Conservation (phyloP, 2,888 invertebrate species). For the Oscheius sp. region DNA sequence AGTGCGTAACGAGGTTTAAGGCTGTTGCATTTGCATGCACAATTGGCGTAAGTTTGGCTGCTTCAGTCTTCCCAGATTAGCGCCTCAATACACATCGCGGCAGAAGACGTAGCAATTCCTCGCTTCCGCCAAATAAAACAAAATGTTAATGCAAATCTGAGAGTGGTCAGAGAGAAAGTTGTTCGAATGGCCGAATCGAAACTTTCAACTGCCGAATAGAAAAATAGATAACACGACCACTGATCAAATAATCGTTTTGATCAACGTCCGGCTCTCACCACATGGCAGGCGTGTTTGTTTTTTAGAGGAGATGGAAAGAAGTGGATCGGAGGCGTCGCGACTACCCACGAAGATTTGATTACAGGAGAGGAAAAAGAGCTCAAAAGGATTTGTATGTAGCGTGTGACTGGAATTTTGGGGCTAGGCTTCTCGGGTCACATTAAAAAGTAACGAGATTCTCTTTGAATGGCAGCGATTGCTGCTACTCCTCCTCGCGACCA, state of each 20-base stretch:
- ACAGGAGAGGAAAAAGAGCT: not conserved
- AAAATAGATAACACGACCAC: conserved; percentile 19
- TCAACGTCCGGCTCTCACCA: too few relatives aligned
- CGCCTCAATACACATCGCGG: conserved; percentile 11
- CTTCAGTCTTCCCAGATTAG: conserved; percentile 3
- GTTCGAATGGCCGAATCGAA: not conserved
- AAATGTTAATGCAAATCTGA: not conserved
- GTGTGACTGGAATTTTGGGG: conserved; percentile 2
- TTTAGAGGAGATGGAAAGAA: not conserved
- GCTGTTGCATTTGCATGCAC: conserved; percentile 24
- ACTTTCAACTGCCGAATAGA: not conserved
- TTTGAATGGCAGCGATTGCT: conserved; percentile 24
- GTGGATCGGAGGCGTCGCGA: not conserved
- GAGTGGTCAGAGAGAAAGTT: not conserved
- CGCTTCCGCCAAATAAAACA: conserved; percentile 9
- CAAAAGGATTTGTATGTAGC: too few relatives aligned
- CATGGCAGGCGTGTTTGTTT: conserved; percentile 2
- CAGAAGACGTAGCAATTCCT: not conserved
- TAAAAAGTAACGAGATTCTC: conserved; percentile 28
- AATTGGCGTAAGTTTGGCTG: conserved; percentile 22
- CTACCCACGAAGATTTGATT: not conserved
- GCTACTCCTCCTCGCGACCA: not conserved
- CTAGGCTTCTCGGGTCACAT: conserved; percentile 9
- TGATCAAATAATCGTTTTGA: conserved; percentile 1
- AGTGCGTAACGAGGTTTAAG: conserved; percentile 16